A percentile compares a stretch with the other conserved stretches of the same genome.
These are phyloP conservation scores for Odocoileus virginianus DNA, from an alignment of 2,113 vertebrate species.

Conservation along the genomic window DNA sequence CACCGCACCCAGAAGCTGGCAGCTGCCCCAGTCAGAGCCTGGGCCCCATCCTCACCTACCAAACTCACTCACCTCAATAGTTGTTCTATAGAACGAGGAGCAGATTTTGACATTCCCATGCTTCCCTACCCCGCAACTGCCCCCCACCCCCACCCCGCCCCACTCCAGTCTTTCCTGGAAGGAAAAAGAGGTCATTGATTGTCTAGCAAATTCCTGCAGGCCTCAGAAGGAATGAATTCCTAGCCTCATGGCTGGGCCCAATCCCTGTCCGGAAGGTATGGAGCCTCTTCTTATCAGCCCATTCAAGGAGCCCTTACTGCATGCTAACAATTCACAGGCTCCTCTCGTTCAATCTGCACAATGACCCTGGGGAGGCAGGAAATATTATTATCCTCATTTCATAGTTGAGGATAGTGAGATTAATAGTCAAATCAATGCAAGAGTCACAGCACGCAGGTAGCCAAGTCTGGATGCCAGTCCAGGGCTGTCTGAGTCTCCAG, in stretches of 20 bases:
- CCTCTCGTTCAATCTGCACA: not conserved
- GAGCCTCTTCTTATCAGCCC: not conserved
- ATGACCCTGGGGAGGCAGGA: not conserved
- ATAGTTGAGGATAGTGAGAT: not conserved
- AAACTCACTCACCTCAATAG: not conserved
- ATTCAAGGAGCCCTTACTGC: not conserved
- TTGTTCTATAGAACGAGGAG: not conserved
- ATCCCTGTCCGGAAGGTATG: not conserved
- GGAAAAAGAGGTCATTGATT: not conserved
- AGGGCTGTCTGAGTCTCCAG: not conserved
- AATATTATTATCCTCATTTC: not conserved
- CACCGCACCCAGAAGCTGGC: not conserved
- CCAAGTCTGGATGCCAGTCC: not conserved
- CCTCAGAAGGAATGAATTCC: not conserved
- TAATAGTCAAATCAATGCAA: not conserved
- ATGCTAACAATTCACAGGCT: not conserved
- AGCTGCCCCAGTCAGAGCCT: not conserved
- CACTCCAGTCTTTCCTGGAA: not conserved
- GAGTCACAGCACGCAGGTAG: not conserved
- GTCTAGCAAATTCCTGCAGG: not conserved
- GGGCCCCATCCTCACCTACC: not conserved
- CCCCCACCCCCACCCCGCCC: too few relatives aligned
- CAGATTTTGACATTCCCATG: not conserved
- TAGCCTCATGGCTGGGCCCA: not conserved
- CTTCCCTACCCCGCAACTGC: too few relatives aligned